Base-by-base conservation (phyloP, 2,113 vertebrate genomes). In the Oophaga pumilio region DNA sequence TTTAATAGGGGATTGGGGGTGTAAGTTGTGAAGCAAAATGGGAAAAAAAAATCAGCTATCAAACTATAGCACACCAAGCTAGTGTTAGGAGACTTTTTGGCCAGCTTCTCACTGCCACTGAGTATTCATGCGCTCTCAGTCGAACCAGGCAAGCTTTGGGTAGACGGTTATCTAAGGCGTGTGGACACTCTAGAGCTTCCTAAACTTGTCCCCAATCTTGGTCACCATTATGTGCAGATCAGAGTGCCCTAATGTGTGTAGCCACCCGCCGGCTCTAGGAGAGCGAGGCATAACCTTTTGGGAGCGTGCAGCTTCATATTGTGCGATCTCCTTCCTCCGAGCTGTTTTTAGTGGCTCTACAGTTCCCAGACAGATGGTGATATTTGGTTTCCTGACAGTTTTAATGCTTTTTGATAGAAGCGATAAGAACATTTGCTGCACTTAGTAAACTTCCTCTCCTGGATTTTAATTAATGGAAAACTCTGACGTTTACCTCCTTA, bases 371-470 rank as follows among this genome's bases (percentile, higher is more conserved):
- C 93, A 94, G 93, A 93, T 94, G 92, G 93, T 94, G 92, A 93
- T 94, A 93, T 93, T 94, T 94, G 92, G 90, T 94, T 94, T 93
- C 92, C 91, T 93, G 92, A 92, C 92, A 93, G 91, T 92, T 93
- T 94, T 93, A 94, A 93, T 93, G 91, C 91, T 92, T 93, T 91
- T 92, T 91, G 91, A 92, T 91, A 91, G 91, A 91, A 92, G 90
- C 89, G 91, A 93, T 93, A 93, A 93, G 93, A 94, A 93, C 91
- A 92, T 93, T 94, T 93, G 92, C 92, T 93, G 91, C 92, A 77
- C 92, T 94, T 92, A 92, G 92, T 91, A 93, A 93, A 93, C 92
- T 93, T 93, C 92, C 91, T 93, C 93, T 92, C 91, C 89, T 92
- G 91, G 91, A 90, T 93, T 92, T 91, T 94, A 93, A 93, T 94